Conservation (phyloP, 2,113 vertebrate genomes). For the Spermophilus dauricus region DNA sequence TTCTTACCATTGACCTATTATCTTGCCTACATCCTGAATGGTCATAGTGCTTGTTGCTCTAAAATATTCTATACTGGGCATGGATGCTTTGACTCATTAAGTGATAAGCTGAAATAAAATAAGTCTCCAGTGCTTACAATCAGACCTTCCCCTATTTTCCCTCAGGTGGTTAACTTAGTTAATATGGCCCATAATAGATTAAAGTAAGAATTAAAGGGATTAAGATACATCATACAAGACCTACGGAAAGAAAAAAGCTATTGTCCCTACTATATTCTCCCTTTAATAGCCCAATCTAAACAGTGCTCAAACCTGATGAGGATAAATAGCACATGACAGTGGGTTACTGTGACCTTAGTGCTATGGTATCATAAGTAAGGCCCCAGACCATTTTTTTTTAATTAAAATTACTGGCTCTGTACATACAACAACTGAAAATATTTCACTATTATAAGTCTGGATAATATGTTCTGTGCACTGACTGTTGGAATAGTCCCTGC, state of each 20-base stretch:
- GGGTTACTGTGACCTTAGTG: not conserved
- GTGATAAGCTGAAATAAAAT: not conserved
- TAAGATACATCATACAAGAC: too few relatives aligned
- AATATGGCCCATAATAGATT: not conserved
- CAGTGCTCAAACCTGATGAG: not conserved
- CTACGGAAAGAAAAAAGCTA: not conserved
- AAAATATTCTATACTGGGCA: not conserved
- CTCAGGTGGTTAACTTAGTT: not conserved
- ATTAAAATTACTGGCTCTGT: not conserved
- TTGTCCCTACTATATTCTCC: not conserved
- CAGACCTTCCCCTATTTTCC: not conserved
- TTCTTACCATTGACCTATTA: not conserved
- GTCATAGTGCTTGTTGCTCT: too few relatives aligned
- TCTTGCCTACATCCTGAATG: too few relatives aligned
- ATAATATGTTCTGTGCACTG: not conserved
- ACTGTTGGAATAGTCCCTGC: not conserved
- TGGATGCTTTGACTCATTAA: not conserved
- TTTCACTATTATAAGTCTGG: not conserved
- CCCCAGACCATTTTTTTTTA: too few relatives aligned
- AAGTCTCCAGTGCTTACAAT: not conserved
- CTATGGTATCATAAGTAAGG: not conserved
- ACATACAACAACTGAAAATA: not conserved
- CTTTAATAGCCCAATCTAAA: not conserved
- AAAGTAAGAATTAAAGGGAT: not conserved
- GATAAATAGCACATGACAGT: too few relatives aligned